Conservation (phyloP, 2,113 vertebrate genomes). For the Cyprinodon brontotheroides region DNA sequence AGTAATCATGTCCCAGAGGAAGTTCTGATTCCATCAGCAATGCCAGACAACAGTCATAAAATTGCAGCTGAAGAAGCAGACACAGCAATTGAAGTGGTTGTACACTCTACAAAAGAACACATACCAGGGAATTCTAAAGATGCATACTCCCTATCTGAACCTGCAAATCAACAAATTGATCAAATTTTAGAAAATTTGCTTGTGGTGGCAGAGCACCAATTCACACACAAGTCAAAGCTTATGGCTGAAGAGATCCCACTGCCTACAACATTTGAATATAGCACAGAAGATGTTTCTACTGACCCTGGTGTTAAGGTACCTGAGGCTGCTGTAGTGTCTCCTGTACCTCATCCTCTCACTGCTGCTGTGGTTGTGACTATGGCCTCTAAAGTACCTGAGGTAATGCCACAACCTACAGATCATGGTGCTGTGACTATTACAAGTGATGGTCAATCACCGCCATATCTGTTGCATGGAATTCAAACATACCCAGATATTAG, state of each 20-base stretch:
- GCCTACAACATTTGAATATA: constrained; percentile 27
- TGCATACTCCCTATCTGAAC: constrained; percentile 2
- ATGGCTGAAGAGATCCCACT: constrained; percentile 9
- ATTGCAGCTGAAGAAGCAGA: constrained; percentile 33
- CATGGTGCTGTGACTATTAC: constrained; percentile 20
- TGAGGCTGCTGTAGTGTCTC: constrained; percentile 22
- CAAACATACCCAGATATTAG: constrained; percentile 32
- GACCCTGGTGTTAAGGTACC: constrained; percentile 39
- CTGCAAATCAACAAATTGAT: constrained; percentile 26
- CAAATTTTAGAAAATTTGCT: constrained; percentile 20
- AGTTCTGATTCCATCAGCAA: constrained; percentile 9
- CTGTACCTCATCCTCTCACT: constrained; percentile 20
- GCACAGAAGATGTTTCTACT: constrained; percentile 36
- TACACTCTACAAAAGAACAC: constrained; percentile 13
- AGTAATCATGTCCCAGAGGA: constrained; percentile 20
- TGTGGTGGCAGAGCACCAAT: constrained; percentile 15
- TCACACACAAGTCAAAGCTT: constrained; percentile 23
- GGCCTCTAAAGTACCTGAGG: constrained; percentile 3
- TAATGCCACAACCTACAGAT: constrained; percentile 14
- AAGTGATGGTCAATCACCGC: constrained; percentile 15
- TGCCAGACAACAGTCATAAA: constrained; percentile 26
- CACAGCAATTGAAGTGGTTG: constrained; percentile 9
- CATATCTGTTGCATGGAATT: constrained; percentile 27
- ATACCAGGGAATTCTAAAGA: constrained; percentile 14
- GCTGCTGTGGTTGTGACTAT: constrained; percentile 20